Conservation (phyloP, 2,888 invertebrate species). For the Stenolophus ochropezus region DNA sequence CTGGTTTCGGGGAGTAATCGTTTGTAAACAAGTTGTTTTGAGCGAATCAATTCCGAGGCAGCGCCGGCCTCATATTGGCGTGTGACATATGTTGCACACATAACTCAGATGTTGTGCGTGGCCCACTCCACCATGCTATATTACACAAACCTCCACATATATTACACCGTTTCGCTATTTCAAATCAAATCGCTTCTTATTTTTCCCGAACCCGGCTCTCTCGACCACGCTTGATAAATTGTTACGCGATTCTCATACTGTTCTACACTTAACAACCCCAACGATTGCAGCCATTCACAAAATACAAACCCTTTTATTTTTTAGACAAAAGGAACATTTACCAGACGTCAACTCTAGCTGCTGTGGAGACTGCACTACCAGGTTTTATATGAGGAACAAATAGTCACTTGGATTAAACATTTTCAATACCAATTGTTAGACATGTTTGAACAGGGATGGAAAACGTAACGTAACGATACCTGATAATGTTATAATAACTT, state of each 20-base stretch:
- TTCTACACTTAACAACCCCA: neutral
- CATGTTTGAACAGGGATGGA: no score
- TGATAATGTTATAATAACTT: no score
- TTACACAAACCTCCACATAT: slow-evolving; percentile 39
- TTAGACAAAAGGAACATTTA: no score
- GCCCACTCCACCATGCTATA: slow-evolving; percentile 50
- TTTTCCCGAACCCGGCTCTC: neutral
- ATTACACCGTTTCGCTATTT: slow-evolving; percentile 24
- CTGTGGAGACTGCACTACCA: no score
- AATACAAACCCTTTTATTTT: no score
- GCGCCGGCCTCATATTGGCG: slow-evolving; percentile 46
- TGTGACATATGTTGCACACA: slow-evolving; percentile 58
- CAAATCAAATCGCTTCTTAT: slow-evolving; percentile 44
- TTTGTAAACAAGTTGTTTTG: slow-evolving; percentile 60
- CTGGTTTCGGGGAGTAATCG: slow-evolving; percentile 47
- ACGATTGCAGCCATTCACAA: no score
- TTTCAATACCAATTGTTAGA: no score
- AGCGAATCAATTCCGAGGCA: slow-evolving; percentile 52
- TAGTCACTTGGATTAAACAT: no score
- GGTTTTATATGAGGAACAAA: no score
- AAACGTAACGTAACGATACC: no score
- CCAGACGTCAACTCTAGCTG: no score
- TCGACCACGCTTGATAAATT: neutral
- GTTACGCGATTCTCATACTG: neutral
- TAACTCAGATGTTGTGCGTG: slow-evolving; percentile 57